These are phyloP conservation scores for Diabrotica virgifera DNA, from an alignment of 1,140 invertebrate genomes.

Conservation along the genomic window DNA sequence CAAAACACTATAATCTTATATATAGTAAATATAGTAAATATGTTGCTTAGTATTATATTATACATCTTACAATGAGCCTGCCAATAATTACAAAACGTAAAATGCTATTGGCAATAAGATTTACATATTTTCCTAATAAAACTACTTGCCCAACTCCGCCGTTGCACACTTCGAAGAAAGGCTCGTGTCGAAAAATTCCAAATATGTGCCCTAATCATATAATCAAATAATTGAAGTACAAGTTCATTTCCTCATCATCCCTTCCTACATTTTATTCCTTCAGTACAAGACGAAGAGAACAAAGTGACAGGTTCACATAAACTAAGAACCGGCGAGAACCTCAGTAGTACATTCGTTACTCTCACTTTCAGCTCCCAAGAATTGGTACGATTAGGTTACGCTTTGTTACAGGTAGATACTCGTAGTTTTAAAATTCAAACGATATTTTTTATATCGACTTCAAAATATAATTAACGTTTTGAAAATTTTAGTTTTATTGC, in stretches of 20 bases:
- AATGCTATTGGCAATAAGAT: too few relatives aligned
- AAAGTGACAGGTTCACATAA: not conserved
- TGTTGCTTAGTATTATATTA: too few relatives aligned
- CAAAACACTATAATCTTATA: too few relatives aligned
- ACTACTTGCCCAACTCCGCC: too few relatives aligned
- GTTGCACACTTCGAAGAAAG: too few relatives aligned
- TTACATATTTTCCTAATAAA: too few relatives aligned
- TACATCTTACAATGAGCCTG: too few relatives aligned
- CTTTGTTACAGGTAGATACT: not conserved
- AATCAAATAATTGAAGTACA: too few relatives aligned
- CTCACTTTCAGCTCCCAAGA: not conserved
- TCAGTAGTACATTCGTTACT: not conserved
- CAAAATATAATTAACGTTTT: too few relatives aligned
- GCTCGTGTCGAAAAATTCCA: not conserved
- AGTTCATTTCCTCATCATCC: not conserved
- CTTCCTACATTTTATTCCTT: not conserved
- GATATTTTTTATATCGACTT: too few relatives aligned
- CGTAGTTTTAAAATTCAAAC: not conserved
- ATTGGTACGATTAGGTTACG: not conserved
- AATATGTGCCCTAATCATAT: not conserved
- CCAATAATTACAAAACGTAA: too few relatives aligned
- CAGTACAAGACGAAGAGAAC: not conserved
- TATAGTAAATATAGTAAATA: too few relatives aligned
- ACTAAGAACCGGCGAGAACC: not conserved
- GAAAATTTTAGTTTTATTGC: constrained; percentile 8